Base-by-base conservation (phyloP, 2,113 vertebrate species). In the Nycticryphes semicollaris region DNA sequence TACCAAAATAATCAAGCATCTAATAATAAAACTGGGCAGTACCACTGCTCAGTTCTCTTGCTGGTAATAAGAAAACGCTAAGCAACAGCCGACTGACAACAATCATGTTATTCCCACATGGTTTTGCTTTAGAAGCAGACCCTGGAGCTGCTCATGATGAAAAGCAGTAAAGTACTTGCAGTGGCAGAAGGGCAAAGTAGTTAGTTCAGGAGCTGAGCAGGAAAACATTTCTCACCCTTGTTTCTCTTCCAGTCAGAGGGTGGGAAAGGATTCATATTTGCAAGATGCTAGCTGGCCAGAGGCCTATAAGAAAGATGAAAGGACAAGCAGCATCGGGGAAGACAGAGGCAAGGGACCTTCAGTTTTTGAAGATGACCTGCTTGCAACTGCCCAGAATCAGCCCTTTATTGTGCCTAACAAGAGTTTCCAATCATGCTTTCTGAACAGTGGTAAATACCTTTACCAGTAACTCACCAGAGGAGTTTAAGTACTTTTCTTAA, bases 131-230 rank as follows among this genome's bases (percentile, higher is more conserved):
- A 84, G 53, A 93, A 93, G 45, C 48, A 63, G 53, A 84, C 76
- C 60, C 90, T 33, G 84, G 62, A 95, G 70, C 81, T 87, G 89
- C 75, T 91, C 48, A 23, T 74, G 94, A 94, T 94, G 89, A 94
- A 94, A 92, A 95, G 84, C 87, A 84, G 57, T 57, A 35, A 92
- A 94, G 86, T 59, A 85, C 67, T 47, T 79, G 35, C 81, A 96
- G 50, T 54, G 39, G 89, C 74, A 96, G 94, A 85, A 91, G 91
- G 92, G 81, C 77, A 92, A 95, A 94, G 84, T 12, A 95, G 84
- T 87, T 82, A 79, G 90, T 30, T 89, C 62, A 91, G 63, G 74
- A 94, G 66, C 67, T 79, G 59, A 95, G 67, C 54, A 87, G 77
- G 70, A 87, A 91, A 95, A 85, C 70, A 94, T 76, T 91, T 94